Conservation (phyloP, 53 echinoderm and acorn worm species). For the Holothuria scabra region DNA sequence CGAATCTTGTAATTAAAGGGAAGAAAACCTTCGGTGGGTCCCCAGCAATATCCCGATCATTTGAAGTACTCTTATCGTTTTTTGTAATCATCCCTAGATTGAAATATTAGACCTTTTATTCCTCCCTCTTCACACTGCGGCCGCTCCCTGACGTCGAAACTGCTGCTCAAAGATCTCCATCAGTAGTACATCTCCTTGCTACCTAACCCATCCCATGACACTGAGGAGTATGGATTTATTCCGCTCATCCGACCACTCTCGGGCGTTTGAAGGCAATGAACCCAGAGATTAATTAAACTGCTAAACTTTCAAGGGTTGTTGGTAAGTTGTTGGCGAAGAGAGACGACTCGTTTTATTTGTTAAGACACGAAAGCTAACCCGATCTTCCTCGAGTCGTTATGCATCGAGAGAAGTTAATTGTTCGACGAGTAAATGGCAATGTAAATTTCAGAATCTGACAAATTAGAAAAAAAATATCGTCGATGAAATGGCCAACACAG, state of each 20-base stretch:
- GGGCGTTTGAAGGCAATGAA: constrained; percentile 36
- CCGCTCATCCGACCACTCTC: constrained; percentile 15
- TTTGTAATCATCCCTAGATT: constrained; percentile 38
- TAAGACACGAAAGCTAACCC: constrained; percentile 23
- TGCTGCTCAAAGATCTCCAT: no score
- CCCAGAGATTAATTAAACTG: constrained; percentile 40
- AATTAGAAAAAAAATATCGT: no score
- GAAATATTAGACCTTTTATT: constrained; percentile 38
- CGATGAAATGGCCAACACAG: no score
- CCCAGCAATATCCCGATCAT: constrained; percentile 40
- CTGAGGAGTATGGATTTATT: constrained; percentile 33
- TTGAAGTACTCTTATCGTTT: constrained; percentile 41
- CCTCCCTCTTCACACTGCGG: constrained; percentile 11
- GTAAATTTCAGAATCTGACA: no score
- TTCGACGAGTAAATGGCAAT: constrained; percentile 8
- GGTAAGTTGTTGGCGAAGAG: constrained; percentile 38
- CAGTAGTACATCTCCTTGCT: no score
- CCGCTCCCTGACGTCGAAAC: no score
- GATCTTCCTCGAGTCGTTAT: constrained; percentile 10
- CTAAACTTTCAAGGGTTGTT: constrained; percentile 23
- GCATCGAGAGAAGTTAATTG: constrained; percentile 33
- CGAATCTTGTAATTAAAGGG: constrained; percentile 20
- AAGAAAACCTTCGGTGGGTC: constrained; percentile 20
- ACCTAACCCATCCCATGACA: constrained; percentile 21
- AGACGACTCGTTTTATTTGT: constrained; percentile 38